Evolutionary conservation across 2,888 invertebrate genomes (phyloP).

Genomic region (Scaptomyza reducta): DNA sequence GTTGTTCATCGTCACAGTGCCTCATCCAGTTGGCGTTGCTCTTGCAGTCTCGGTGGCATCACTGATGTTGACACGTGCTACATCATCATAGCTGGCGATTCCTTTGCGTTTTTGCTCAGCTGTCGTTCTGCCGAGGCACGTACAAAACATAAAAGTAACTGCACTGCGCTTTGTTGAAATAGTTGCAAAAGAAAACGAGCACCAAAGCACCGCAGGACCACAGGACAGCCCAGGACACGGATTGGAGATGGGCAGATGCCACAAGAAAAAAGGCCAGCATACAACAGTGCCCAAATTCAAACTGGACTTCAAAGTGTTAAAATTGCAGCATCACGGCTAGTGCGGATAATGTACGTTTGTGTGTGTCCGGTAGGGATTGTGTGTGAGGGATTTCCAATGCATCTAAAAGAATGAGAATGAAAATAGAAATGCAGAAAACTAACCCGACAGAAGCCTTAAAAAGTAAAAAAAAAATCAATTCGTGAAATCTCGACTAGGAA

Average conservation of each 20-base stretch:
- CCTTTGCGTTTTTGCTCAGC: conserved; percentile 53
- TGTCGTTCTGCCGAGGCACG: conserved; percentile 66
- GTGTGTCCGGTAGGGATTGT: conserved; percentile 32
- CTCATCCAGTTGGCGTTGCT: conserved; percentile 11
- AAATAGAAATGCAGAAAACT: background rate
- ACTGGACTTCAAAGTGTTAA: conserved; percentile 77
- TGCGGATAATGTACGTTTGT: conserved; percentile 19
- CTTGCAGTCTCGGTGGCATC: background rate
- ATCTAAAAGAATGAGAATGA: conserved; percentile 28
- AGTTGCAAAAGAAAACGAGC: conserved; percentile 71
- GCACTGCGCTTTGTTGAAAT: conserved; percentile 79
- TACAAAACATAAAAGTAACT: conserved; percentile 78
- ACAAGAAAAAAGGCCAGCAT: conserved; percentile 38
- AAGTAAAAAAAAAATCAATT: too few relatives aligned
- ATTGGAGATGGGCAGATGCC: conserved; percentile 22
- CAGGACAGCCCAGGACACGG: conserved; percentile 6
- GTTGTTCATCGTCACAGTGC: conserved; percentile 34
- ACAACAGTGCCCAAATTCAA: conserved; percentile 66
- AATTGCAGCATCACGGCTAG: conserved; percentile 66
- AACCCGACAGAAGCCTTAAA: too few relatives aligned
- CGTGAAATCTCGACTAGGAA: too few relatives aligned
- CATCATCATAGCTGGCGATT: conserved; percentile 75
- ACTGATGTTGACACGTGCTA: conserved; percentile 77
- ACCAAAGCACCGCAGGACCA: conserved; percentile 64
- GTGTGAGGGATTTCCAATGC: conserved; percentile 47